Evolutionary conservation across 2,888 invertebrate species (phyloP), one percentile per base, ranked within the genome.

Genomic region (Tridacna gigas): DNA sequence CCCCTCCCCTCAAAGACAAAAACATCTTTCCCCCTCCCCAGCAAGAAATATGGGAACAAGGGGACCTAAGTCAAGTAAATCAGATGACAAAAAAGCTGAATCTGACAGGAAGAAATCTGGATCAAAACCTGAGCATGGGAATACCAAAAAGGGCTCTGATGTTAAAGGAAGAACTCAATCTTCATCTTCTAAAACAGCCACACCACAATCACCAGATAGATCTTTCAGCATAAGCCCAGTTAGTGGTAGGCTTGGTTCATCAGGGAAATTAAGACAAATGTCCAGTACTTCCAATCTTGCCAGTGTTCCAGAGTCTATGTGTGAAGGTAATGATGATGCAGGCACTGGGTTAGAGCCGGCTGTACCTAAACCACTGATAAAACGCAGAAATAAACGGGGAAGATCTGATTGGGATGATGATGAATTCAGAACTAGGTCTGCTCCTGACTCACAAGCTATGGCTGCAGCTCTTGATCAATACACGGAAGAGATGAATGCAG

Each of bases 251-350:
- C 22, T 65, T 56, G 76, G 79, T 63, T 82, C 77, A 60, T 78
- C 81, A 71, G 71, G 71, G 22, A 85, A 76, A 60, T 61, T 79
- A n/a, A 80, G 90, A 74, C 90, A 91, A 65, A 86, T 91, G 28
- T 82, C 89, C 48, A 92, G 93, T 86, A 90, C 90, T 69, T 89
- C 91, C 13, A 92, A 91, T 80, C 83, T 93, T 61, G 92, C 92
- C 22, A 93, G 91, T 90, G 93, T 93, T 28, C 93, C 93, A 56
- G 93, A 93, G 79, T 89, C 90, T 26, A 66, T 90, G 3, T 75
- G 84, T 66, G 93, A 93, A 66, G 79, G 51, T 80, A 87, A 83
- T 18, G 90, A 89, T 45, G 83, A 88, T 13, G 74, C 56, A 51
- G 79, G 66, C n/a, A 26, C 65, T 37, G 22, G 66, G 48, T 25